These are phyloP conservation scores for Brienomyrus brachyistius DNA, from an alignment of 2,113 vertebrate genomes.

Conservation along the genomic window DNA sequence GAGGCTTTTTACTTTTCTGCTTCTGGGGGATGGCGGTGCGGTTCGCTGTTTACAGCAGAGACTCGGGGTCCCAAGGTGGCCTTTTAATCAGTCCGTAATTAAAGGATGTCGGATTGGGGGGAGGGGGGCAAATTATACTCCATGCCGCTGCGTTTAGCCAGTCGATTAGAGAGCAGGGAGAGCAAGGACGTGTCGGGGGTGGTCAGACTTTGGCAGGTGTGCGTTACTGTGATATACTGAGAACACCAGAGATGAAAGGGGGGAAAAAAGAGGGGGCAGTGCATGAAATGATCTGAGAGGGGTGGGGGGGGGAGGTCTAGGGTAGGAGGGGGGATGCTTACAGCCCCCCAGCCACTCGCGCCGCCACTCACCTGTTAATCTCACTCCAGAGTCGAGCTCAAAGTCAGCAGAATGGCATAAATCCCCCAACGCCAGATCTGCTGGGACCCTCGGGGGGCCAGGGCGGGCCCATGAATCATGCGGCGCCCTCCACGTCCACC, in stretches of 20 bases:
- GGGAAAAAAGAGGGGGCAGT: too few relatives aligned
- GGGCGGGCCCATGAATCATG: neutral
- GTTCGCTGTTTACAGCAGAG: neutral
- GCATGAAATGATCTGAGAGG: neutral
- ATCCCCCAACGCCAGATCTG: neutral
- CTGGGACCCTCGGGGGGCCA: neutral
- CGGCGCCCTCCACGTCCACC: neutral
- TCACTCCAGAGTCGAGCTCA: neutral
- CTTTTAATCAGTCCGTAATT: neutral
- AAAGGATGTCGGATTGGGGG: neutral
- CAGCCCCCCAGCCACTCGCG: neutral
- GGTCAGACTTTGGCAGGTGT: neutral
- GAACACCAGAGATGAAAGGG: neutral
- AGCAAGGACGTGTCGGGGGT: neutral
- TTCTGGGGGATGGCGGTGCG: neutral
- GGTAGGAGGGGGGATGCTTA: neutral
- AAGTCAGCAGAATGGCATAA: neutral
- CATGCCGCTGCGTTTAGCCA: neutral
- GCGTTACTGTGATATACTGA: neutral
- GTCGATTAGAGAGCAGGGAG: neutral
- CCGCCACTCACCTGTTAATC: constrained; percentile 10
- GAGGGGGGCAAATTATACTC: neutral
- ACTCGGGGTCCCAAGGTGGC: neutral
- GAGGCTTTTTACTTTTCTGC: neutral
- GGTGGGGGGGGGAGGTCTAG: neutral